phyloP scores from a whole-genome alignment of 2,113 vertebrate genomes.

The Hipposideros armiger region DNA sequence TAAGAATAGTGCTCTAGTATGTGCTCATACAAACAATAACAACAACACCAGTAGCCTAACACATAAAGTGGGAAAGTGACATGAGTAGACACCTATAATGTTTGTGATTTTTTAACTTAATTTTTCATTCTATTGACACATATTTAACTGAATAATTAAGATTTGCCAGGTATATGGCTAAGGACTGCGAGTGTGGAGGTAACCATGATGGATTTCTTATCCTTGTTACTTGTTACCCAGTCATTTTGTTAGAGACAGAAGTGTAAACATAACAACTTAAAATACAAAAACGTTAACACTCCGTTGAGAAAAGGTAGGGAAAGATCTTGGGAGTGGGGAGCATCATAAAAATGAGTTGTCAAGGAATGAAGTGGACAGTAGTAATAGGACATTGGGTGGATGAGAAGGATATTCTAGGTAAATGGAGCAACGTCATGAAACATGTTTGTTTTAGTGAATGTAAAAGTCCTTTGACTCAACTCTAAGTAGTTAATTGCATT shows the following conservation, averaged over 20 bases:
- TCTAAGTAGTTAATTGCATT: background rate
- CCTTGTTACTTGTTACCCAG: background rate
- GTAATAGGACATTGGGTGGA: background rate
- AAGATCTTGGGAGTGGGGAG: background rate
- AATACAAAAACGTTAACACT: background rate
- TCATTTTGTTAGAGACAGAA: background rate
- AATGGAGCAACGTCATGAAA: background rate
- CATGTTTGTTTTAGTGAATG: background rate
- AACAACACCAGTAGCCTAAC: background rate
- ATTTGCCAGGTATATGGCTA: background rate
- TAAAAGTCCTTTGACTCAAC: background rate
- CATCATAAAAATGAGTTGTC: background rate
- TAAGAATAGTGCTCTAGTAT: background rate
- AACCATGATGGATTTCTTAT: background rate
- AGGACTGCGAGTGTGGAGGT: background rate
- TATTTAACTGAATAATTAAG: background rate
- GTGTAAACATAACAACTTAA: background rate
- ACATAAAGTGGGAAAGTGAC: background rate
- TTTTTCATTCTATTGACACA: background rate
- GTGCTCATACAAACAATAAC: background rate
- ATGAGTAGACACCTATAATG: background rate
- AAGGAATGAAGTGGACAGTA: background rate
- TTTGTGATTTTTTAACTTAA: background rate
- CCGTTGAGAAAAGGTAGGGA: background rate
- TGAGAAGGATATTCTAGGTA: background rate